Evolutionary conservation across 64 coral and sea anemone species (phyloP).

Genomic region (Montipora sp.): DNA sequence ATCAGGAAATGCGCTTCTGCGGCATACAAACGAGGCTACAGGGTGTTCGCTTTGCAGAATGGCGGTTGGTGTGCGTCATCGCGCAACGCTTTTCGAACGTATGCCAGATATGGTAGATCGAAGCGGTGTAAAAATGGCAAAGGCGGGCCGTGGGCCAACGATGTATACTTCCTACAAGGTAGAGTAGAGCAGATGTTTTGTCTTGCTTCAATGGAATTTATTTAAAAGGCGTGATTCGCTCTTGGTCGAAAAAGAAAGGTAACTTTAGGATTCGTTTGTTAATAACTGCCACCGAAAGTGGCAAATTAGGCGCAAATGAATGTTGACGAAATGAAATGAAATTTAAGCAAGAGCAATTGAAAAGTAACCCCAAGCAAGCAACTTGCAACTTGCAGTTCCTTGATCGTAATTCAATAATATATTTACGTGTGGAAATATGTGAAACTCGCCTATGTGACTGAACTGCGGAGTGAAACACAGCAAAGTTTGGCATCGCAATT

Average conservation of each 20-base stretch:
- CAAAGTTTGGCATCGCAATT: too few relatives aligned
- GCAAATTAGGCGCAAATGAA: not conserved
- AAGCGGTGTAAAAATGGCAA: slow-evolving; percentile 36
- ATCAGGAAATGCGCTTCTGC: slow-evolving; percentile 37
- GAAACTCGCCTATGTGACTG: too few relatives aligned
- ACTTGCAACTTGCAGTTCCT: too few relatives aligned
- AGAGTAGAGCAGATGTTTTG: not conserved
- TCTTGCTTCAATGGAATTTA: not conserved
- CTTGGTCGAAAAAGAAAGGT: not conserved
- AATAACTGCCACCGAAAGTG: not conserved
- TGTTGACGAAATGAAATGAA: not conserved
- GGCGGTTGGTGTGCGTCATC: slow-evolving; percentile 67
- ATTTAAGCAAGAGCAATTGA: too few relatives aligned
- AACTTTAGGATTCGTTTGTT: not conserved
- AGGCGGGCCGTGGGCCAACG: slow-evolving; percentile 47
- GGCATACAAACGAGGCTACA: slow-evolving; percentile 60
- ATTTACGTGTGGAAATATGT: too few relatives aligned
- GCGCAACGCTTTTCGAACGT: slow-evolving; percentile 23
- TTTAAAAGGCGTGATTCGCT: not conserved
- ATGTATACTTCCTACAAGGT: slow-evolving; percentile 55
- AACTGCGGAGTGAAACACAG: too few relatives aligned
- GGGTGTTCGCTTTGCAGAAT: slow-evolving; percentile 69
- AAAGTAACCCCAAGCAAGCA: too few relatives aligned
- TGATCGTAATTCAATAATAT: too few relatives aligned
- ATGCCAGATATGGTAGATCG: slow-evolving; percentile 5